These are phyloP conservation scores for Lepidochitona cinerea DNA, from an alignment of 2,888 invertebrate genomes.

Conservation along the genomic window DNA sequence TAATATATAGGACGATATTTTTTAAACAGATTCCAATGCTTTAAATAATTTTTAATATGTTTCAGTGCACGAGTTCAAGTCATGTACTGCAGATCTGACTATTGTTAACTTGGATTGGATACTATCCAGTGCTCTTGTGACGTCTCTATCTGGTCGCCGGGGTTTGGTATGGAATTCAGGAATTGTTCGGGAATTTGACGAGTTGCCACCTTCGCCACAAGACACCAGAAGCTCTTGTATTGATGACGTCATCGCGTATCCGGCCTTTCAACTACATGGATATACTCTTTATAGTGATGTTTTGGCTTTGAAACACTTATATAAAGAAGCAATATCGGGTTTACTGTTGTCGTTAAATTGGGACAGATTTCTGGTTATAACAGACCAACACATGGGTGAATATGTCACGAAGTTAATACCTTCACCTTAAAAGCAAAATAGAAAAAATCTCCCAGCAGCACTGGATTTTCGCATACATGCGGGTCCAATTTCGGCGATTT, in stretches of 20 bases:
- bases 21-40: too few relatives aligned
- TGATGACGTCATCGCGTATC: background rate
- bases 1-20: too few relatives aligned
- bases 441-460: too few relatives aligned
- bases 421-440: too few relatives aligned
- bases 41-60: background rate
- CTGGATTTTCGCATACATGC: too few relatives aligned
- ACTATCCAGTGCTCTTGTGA: background rate
- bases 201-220: background rate
- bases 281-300: background rate
- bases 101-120: background rate
- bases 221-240: background rate
- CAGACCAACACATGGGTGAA: background rate
- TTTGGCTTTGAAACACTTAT: background rate
- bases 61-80: background rate
- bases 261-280: too few relatives aligned
- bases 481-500: too few relatives aligned
- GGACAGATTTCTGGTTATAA: background rate
- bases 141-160: background rate
- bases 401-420: too few relatives aligned
- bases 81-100: background rate
- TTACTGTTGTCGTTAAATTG: background rate
- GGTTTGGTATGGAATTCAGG: background rate
- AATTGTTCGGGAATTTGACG: background rate
- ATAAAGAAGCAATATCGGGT: background rate